Evolutionary conservation across 2,888 invertebrate genomes (phyloP), one percentile per base, ranked within the genome.

Genomic region (Trissolcus japonicus): DNA sequence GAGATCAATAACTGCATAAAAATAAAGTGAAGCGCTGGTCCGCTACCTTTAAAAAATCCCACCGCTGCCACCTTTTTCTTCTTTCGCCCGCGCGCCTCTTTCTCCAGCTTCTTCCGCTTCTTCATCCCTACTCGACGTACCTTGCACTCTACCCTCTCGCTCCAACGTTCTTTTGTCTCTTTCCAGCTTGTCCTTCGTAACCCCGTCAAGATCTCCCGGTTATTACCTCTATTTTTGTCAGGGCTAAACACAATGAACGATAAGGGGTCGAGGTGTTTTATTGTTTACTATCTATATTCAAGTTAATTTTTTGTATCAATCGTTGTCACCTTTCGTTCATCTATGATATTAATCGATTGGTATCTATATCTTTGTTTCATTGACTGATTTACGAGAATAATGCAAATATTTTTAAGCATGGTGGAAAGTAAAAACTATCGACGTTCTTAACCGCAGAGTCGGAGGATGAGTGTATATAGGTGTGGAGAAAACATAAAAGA

Each of bases 1-100:
- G 85, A 88, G 88, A 88, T 89, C 88, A 88, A 88, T 89, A 89
- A 88, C 88, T 89, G 88, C 88, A 89, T 89, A 88, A 88, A 89
- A 88, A 88, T 88, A 89, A 88, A 88, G 87, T 85, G 87, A 87
- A 87, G 85, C 87, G 88, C 87, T 87, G 85, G 88, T 87, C 87
- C 86, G 86, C 87, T 87, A 87, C 87, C 87, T 88, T 88, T 87
- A 87, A 86, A 73, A 73, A 73, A 66, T 74, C 87, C 86, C 87
- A 71, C 86, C 86, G 81, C 80, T 65, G 71, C 81, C 84, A 62
- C 66, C 75, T 62, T 78, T 76, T 79, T 69, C 76, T 79, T 78
- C 78, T 72, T 78, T 60, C 77, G 69, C 68, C 80, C 80, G 79
- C 25, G 25, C 25, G 25, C 66, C 79, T 74, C 78, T 71, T 66